Evolutionary conservation across 2,888 invertebrate genomes (phyloP).

Genomic region (Ormia ochracea): DNA sequence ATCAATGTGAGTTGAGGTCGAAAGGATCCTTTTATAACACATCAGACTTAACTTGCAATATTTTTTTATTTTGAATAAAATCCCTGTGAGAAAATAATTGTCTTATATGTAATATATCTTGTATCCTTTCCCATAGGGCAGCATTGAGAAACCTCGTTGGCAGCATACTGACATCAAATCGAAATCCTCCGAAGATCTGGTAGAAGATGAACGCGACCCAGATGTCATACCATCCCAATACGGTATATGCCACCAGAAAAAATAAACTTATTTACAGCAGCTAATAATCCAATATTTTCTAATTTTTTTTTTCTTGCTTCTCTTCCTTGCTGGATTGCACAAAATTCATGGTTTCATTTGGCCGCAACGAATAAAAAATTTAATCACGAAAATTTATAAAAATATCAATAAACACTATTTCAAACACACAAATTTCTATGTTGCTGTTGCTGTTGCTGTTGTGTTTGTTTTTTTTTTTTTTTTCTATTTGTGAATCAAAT

Average conservation of each 20-base stretch:
- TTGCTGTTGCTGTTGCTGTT: background rate
- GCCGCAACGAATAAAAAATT: slow-evolving; percentile 41
- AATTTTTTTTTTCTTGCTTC: slow-evolving; percentile 23
- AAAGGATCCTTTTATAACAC: too few relatives aligned
- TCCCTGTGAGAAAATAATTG: background rate
- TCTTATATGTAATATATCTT: background rate
- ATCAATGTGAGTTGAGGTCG: too few relatives aligned
- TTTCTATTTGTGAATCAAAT: background rate
- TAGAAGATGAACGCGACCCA: slow-evolving; percentile 80
- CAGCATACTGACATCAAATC: slow-evolving; percentile 78
- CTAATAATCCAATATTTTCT: slow-evolving; percentile 58
- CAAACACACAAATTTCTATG: slow-evolving; percentile 11
- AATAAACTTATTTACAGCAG: slow-evolving; percentile 65
- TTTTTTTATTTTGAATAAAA: too few relatives aligned
- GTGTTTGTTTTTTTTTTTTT: background rate
- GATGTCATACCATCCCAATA: slow-evolving; percentile 87
- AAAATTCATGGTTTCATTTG: background rate
- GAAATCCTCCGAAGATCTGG: slow-evolving; percentile 76
- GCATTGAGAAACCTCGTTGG: slow-evolving; percentile 77
- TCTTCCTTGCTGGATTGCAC: background rate
- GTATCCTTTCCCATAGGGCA: slow-evolving; percentile 65
- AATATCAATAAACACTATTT: slow-evolving; percentile 50
- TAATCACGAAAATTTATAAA: slow-evolving; percentile 50
- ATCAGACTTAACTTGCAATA: too few relatives aligned
- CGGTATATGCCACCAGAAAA: slow-evolving; percentile 79